Base-by-base conservation (phyloP, 2,888 invertebrate genomes). In the Phortica okadai region DNA sequence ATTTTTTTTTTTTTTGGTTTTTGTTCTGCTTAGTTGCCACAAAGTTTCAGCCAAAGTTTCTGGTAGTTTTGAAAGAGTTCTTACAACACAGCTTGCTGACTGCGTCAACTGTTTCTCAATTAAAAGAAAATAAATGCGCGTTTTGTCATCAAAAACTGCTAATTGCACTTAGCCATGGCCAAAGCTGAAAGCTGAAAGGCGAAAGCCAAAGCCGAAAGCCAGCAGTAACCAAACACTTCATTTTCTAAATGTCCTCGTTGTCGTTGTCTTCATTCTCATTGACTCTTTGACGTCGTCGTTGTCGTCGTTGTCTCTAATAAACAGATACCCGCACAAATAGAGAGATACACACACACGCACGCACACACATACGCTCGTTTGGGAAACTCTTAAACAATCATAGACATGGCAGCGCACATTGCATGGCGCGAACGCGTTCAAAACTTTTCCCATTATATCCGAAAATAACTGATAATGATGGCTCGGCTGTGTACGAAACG, bases 381-480 rank as follows among this genome's bases (percentile, higher is more conserved):
- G 16, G 1, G 21, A 25, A 54, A 74, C 56, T 44, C 44, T 59
- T 56, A 58, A 44, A 64, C 74, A 25, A 50, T 66, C 66, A 25
- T 50, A 54, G 62, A 33, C n/a, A 66, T 25, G 64, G 54, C 45
- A 42, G 74, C 41, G 45, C 59, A 58, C 64, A 41, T 66, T 41
- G 42, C 59, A 59, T 59, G 50, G 14, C 62, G n/a, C 25, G 76
- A 59, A 41, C 70, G 72, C 69, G 64, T 66, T 73, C 69, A 16
- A 82, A 83, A 82, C 81, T 89, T 89, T 88, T 85, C 83, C 87
- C 90, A 89, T 90, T 90, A 90, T 87, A 80, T 82, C 83, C 82
- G 83, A 80, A 81, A 83, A 84, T 84, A 90, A 89, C 88, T 88
- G 87, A 88, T 89, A 90, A 90, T 89, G 85, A 87, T 87, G 85